Conservation (phyloP, 2,797 vertebrate genomes). For the Myotis planiceps region DNA sequence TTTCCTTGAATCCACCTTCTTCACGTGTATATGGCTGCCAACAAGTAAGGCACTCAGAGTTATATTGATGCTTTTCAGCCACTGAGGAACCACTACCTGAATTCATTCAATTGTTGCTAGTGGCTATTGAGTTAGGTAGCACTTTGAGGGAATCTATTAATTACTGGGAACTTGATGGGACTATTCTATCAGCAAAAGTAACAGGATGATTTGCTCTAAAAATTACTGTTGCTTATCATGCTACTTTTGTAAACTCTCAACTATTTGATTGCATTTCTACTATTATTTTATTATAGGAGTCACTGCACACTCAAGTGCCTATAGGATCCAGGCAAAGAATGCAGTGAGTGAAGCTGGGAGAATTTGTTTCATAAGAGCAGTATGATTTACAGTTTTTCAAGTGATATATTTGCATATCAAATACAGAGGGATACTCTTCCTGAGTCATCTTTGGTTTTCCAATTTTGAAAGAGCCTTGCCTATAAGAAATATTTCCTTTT, state of each 20-base stretch:
- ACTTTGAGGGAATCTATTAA: conserved; percentile 58
- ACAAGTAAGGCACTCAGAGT: conserved; percentile 35
- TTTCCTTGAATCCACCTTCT: conserved; percentile 16
- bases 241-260: conserved; percentile 14
- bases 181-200: conserved; percentile 52
- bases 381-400: not conserved
- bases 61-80: not conserved
- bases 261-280: not conserved
- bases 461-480: not conserved
- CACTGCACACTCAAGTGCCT: not conserved
- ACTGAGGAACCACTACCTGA: not conserved
- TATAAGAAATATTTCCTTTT: not conserved
- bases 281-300: not conserved
- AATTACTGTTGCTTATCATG: not conserved
- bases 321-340: not conserved
- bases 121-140: conserved; percentile 49
- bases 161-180: conserved; percentile 21
- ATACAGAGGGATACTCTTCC: conserved; percentile 9
- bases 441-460: conserved; percentile 34
- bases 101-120: conserved; percentile 46
- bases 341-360: not conserved
- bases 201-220: conserved; percentile 10
- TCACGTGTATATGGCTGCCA: not conserved
- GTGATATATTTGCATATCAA: not conserved
- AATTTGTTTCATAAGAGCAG: not conserved